Percentiles rank a stretch among this genome's conserved stretches.
Evolutionary conservation across 2,888 invertebrate species (phyloP).

Genomic region (Conomelus anceps): DNA sequence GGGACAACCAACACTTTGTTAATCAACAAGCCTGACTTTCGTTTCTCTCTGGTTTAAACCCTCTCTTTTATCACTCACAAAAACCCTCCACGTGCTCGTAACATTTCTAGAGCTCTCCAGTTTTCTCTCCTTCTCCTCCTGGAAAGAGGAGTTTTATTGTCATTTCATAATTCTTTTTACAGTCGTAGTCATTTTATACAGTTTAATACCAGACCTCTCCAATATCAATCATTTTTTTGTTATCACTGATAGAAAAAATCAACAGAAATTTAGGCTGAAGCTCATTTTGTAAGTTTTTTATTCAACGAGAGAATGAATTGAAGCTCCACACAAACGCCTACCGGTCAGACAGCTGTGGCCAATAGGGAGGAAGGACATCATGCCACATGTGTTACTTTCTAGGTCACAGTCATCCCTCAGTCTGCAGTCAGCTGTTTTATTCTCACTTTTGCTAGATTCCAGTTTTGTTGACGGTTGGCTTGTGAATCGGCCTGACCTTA

Average conservation of each 20-base stretch:
- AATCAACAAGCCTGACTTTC: not conserved
- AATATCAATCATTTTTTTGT: not conserved
- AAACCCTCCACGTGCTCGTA: not conserved
- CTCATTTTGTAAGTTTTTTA: too few relatives aligned
- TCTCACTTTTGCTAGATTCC: too few relatives aligned
- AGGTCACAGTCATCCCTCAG: too few relatives aligned
- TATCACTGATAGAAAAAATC: not conserved
- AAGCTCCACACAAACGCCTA: too few relatives aligned
- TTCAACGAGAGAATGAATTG: too few relatives aligned
- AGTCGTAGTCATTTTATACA: not conserved
- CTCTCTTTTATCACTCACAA: not conserved
- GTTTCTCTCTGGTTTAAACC: not conserved
- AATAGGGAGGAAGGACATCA: too few relatives aligned
- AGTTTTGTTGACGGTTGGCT: too few relatives aligned
- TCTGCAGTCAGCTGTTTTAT: too few relatives aligned
- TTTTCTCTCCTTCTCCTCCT: not conserved
- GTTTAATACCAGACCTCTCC: not conserved
- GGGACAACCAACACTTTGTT: not conserved
- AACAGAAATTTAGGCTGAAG: too few relatives aligned
- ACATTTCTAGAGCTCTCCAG: not conserved
- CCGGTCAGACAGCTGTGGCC: too few relatives aligned
- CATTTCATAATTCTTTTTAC: not conserved
- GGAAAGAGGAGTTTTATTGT: not conserved
- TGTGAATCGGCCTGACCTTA: too few relatives aligned
- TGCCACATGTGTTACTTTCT: too few relatives aligned